phyloP scores from a whole-genome alignment of 2,888 invertebrate species.

The Nowickia ferox region DNA sequence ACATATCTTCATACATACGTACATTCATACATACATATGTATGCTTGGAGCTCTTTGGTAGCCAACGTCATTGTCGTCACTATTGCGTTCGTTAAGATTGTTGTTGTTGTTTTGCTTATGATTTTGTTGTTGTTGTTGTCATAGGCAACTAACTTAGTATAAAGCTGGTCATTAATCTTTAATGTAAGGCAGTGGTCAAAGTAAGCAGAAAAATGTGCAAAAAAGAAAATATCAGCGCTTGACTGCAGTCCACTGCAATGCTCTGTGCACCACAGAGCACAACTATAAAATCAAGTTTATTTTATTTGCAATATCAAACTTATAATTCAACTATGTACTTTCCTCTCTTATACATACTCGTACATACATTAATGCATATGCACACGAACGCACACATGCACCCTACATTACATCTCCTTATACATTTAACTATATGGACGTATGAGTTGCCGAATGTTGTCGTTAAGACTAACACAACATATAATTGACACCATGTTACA shows the following conservation, averaged over 20 bases:
- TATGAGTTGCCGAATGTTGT: slow-evolving; percentile 1
- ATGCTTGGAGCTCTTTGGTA: slow-evolving; percentile 26
- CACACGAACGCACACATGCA: neutral
- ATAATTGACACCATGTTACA: slow-evolving; percentile 54
- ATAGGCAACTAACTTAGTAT: slow-evolving; percentile 37
- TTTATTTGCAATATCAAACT: slow-evolving; percentile 42
- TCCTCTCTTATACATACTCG: slow-evolving; percentile 14
- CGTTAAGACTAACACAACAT: slow-evolving; percentile 37
- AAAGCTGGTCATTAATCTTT: slow-evolving; percentile 71
- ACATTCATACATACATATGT: too few species aligned
- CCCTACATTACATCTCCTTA: neutral
- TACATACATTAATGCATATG: slow-evolving; percentile 2
- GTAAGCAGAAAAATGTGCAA: slow-evolving; percentile 63
- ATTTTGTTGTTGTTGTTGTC: slow-evolving; percentile 35
- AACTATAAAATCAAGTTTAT: slow-evolving; percentile 62
- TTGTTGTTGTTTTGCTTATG: slow-evolving; percentile 19
- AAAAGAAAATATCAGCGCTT: slow-evolving; percentile 10
- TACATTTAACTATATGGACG: neutral
- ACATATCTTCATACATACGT: too few species aligned
- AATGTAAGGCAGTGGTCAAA: slow-evolving; percentile 71
- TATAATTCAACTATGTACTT: slow-evolving; percentile 27
- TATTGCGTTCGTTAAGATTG: slow-evolving; percentile 23
- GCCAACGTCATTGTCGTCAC: slow-evolving; percentile 33
- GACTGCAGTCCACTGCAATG: slow-evolving; percentile 17
- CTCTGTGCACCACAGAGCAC: slow-evolving; percentile 14